Percentiles rank a stretch among this genome's conserved stretches.
phyloP scores from a whole-genome alignment of 2,888 invertebrate genomes.

The Tribolium freemani region DNA sequence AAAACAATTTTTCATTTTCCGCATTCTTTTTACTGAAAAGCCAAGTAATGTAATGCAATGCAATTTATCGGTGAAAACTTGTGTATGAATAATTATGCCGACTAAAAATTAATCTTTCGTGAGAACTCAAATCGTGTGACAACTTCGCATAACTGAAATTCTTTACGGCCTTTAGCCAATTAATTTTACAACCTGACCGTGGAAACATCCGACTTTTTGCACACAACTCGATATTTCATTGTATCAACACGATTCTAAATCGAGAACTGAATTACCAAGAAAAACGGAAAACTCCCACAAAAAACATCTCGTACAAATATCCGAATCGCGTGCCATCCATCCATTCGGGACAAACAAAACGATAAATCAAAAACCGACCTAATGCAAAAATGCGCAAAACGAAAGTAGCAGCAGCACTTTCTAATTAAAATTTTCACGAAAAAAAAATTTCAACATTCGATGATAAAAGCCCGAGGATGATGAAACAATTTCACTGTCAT shows the following conservation, averaged over 20 bases:
- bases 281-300: conserved; percentile 7
- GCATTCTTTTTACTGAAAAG: too few species aligned
- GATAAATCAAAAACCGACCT: conserved; percentile 11
- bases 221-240: neutral
- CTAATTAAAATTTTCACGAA: conserved; percentile 3
- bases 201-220: neutral
- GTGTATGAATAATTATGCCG: neutral
- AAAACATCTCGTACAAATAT: conserved; percentile 3
- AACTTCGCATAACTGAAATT: neutral
- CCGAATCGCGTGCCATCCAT: conserved; percentile 7
- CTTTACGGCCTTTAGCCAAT: neutral
- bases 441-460: neutral
- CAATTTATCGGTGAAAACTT: neutral
- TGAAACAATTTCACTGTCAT: conserved; percentile 7
- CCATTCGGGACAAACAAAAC: neutral
- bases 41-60: too few species aligned
- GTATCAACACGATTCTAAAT: neutral
- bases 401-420: conserved; percentile 16
- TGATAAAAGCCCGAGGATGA: conserved; percentile 13
- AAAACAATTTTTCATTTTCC: too few species aligned
- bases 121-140: neutral
- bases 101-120: neutral
- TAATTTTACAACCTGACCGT: neutral
- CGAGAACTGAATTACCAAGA: neutral
- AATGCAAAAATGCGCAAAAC: conserved; percentile 15